Base-by-base conservation (phyloP, 2,113 vertebrate species). In the Opisthocomus hoazin region DNA sequence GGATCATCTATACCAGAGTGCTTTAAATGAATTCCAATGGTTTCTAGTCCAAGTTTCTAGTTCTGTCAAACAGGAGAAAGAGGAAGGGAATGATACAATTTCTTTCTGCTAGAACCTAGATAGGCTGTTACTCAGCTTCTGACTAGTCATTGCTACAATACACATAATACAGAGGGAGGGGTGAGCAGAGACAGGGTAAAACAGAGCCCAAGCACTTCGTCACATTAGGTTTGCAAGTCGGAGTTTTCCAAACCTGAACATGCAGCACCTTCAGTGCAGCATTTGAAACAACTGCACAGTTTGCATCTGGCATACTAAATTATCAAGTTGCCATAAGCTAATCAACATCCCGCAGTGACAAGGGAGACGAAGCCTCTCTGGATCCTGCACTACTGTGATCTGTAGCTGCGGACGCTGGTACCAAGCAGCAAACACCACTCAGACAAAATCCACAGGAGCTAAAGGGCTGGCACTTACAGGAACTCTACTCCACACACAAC, bases 21-120 rank as follows among this genome's bases (percentile, higher is more conserved):
- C 26, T 93, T 88, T 86, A 90, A 43, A 69, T 74, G 4, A 70
- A 86, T 30, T 68, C 53, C 70, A 83, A 9, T 13, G 24, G 26
- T 89, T 92, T 56, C 54, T 89, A 91, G 43, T 46, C 63, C 53
- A 71, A 56, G 65, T 89, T 85, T 63, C 37, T 15, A 93, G 36
- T 27, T 87, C 80, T 80, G 58, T 41, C 88, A 92, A 86, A 74
- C 41, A 82, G 58, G 77, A 92, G 34, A 69, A 83, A 82, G 84
- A 80, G 41, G 45, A 69, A 15, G 17, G 68, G 79, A 90, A 41
- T 37, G 57, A 73, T 27, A 77, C n/a, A 74, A 26, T 22, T 37
- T 82, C 71, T 30, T 84, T 70, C n/a, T 80, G 43, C 27, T 56
- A 54, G 27, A 75, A 20, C 23, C 26, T 37, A 85, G 29, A 15